Conservation (phyloP, 2,888 invertebrate genomes). For the Strigamia maritima region DNA sequence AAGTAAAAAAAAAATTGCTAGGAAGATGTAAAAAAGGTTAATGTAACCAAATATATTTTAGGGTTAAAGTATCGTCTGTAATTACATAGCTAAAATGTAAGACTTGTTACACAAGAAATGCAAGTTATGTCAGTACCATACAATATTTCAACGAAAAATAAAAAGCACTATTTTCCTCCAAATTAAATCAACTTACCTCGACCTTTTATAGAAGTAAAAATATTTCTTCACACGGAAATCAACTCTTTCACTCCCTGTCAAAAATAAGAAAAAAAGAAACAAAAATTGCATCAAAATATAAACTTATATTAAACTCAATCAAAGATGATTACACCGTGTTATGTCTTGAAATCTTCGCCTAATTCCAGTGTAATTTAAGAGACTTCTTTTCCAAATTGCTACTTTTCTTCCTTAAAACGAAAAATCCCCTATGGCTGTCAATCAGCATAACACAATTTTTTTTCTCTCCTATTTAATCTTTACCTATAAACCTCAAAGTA, state of each 20-base stretch:
- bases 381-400: constrained; percentile 32
- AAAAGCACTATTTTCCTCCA: neutral
- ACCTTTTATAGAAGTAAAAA: neutral
- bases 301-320: constrained; percentile 28
- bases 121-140: neutral
- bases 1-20: neutral
- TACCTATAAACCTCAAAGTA: neutral
- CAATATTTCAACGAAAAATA: neutral
- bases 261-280: neutral
- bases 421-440: constrained; percentile 25
- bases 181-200: neutral
- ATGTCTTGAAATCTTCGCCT: neutral
- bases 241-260: neutral
- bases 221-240: neutral
- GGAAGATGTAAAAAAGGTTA: constrained; percentile 2
- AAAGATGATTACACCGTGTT: constrained; percentile 24
- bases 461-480: neutral
- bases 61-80: constrained; percentile 27
- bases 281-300: neutral
- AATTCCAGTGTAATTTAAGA: constrained; percentile 27
- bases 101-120: neutral
- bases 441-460: constrained; percentile 29
- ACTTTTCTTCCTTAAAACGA: constrained; percentile 26
- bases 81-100: constrained; percentile 2
- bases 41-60: constrained; percentile 24